Evolutionary conservation across 2,113 vertebrate genomes (phyloP), one percentile per base, ranked within the genome.

Genomic region (Misgurnus anguillicaudatus): DNA sequence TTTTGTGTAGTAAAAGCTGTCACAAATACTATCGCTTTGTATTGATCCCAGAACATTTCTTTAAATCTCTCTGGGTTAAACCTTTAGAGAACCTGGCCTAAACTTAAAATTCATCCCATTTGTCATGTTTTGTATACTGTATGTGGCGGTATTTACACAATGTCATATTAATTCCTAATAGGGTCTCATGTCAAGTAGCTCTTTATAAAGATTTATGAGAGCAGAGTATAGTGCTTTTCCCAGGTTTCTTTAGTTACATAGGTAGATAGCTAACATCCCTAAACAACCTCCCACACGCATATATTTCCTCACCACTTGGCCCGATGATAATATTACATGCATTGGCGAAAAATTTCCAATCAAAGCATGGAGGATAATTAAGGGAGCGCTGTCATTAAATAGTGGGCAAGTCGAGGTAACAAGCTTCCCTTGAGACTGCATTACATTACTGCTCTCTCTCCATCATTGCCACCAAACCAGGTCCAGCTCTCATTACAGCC

Each of bases 311-410:
- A 60, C 75, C 41, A 41, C 68, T 63, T 72, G 64, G 80, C 82
- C 42, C 68, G 64, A 77, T 84, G 83, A 84, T 84, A 80, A 90
- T 89, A 88, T 91, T 87, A 87, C 87, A 87, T 86, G 81, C 86
- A 89, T 86, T 87, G 80, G 80, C 84, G 65, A 73, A 87, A 80
- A 86, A 85, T 77, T 75, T 87, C 87, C 79, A 85, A 83, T 87
- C 87, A 85, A 86, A 81, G 82, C 78, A 70, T 78, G 75, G 55
- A 75, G 85, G 79, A 83, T 91, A 88, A 90, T 92, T 91, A 92
- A 62, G 70, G 82, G 45, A 62, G 78, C 77, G 80, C 79, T 81
- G 85, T 86, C 87, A 89, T 90, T 90, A 90, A 82, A 72, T 84
- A 82, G 80, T 67, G 75, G 86, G 83, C 84, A 75, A 74, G 74